Conservation (phyloP, 2,113 vertebrate species). For the Atrichornis clamosus region DNA sequence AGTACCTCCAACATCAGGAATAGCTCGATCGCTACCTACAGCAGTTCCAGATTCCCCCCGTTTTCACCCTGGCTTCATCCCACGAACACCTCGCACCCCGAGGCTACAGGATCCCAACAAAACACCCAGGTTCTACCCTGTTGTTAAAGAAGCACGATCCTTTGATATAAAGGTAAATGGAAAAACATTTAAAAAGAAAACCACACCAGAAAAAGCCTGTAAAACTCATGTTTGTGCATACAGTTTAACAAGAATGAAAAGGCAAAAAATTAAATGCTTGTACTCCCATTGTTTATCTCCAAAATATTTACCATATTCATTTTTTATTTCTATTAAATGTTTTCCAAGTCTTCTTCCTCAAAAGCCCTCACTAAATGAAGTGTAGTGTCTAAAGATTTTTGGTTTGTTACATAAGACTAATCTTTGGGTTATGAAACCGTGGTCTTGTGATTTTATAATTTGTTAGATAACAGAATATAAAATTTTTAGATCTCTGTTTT, state of each 20-base stretch:
- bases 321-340: neutral
- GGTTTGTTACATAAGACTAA: neutral
- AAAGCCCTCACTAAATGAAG: neutral
- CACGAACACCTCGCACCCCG: constrained; percentile 80
- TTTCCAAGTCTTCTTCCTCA: neutral
- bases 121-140: constrained; percentile 91
- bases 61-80: constrained; percentile 57
- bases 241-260: neutral
- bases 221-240: neutral
- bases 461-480: neutral
- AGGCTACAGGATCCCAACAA: constrained; percentile 87
- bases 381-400: neutral
- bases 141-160: constrained; percentile 86
- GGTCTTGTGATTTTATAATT: constrained; percentile 44
- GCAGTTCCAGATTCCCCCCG: constrained; percentile 79
- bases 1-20: constrained; percentile 40
- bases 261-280: neutral
- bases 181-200: neutral
- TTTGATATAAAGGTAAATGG: constrained; percentile 80
- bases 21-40: constrained; percentile 77
- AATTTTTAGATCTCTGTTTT: neutral
- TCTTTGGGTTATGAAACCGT: neutral
- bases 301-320: neutral
- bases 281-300: neutral
- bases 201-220: neutral